A percentile compares a stretch with the other conserved stretches of the same genome.
Evolutionary conservation across 2,797 vertebrate species (phyloP).

Genomic region (Oreonectes daqikongensis): DNA sequence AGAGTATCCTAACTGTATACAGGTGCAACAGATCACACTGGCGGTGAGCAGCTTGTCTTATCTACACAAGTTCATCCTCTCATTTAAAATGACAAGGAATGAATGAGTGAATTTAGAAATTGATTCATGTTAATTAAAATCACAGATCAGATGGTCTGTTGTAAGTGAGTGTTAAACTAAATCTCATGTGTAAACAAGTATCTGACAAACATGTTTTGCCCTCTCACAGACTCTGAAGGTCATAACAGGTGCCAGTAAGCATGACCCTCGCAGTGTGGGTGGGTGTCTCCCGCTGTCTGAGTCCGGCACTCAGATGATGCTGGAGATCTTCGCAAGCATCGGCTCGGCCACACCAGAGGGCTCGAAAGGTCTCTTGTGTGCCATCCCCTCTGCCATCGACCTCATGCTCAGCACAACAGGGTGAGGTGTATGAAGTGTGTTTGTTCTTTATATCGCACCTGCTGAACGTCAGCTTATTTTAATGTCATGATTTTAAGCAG

Average conservation of each 20-base stretch:
- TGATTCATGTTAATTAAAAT: background rate
- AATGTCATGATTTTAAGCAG: constrained; percentile 66
- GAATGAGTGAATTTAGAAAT: background rate
- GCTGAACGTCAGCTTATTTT: background rate
- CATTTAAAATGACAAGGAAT: background rate
- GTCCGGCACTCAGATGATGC: constrained; percentile 84
- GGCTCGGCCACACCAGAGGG: constrained; percentile 84
- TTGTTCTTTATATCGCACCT: background rate
- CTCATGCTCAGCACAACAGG: constrained; percentile 83
- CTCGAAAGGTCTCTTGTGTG: constrained; percentile 77
- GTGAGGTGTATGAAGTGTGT: constrained; percentile 67
- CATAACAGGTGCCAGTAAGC: constrained; percentile 83
- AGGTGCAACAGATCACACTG: constrained; percentile 87
- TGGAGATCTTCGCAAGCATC: constrained; percentile 90
- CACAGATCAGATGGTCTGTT: too few species aligned
- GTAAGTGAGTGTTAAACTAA: too few species aligned
- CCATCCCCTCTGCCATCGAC: constrained; percentile 83
- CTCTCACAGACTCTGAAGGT: constrained; percentile 84
- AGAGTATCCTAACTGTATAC: constrained; percentile 74
- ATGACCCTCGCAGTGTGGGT: constrained; percentile 70
- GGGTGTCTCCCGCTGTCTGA: constrained; percentile 73
- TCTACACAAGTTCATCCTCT: too few species aligned
- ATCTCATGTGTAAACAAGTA: too few species aligned
- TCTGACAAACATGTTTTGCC: background rate
- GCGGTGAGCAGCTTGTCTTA: constrained; percentile 74